Evolutionary conservation across 2,797 vertebrate genomes (phyloP).

Genomic region (Sylvilagus floridanus): DNA sequence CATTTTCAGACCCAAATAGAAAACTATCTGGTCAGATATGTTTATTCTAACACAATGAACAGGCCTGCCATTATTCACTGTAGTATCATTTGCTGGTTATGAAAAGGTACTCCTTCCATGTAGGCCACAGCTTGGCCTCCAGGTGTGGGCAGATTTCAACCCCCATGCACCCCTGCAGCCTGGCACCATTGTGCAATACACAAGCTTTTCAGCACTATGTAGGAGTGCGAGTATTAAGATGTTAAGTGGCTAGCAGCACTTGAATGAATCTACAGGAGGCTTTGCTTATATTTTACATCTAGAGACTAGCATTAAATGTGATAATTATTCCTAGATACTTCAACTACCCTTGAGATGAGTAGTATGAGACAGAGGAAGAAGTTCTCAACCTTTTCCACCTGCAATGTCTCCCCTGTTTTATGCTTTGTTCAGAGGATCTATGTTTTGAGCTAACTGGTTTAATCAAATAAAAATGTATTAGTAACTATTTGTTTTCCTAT

Average conservation of each 20-base stretch:
- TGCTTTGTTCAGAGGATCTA: background rate
- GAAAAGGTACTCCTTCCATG: accelerated
- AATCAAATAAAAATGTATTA: slow-evolving; percentile 23
- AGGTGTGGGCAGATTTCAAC: background rate
- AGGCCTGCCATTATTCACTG: background rate
- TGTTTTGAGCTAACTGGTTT: background rate
- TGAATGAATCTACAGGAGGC: background rate
- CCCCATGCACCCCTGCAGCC: background rate
- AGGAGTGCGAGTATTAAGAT: background rate
- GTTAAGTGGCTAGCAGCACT: background rate
- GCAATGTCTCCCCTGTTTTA: background rate
- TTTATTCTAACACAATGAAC: background rate
- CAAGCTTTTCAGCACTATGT: background rate
- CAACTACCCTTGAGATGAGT: background rate
- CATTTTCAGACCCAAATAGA: background rate
- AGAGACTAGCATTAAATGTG: background rate
- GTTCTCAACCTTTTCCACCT: background rate
- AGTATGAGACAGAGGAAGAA: background rate
- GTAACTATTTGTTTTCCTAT: background rate
- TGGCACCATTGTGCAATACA: background rate
- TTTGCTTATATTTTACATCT: background rate
- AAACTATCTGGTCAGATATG: background rate
- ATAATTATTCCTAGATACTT: background rate
- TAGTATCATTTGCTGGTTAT: background rate
- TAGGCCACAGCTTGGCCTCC: background rate